Evolutionary conservation across 92 coral and sea anemone species (phyloP).

Genomic region (Isaurus tuberculatus): DNA sequence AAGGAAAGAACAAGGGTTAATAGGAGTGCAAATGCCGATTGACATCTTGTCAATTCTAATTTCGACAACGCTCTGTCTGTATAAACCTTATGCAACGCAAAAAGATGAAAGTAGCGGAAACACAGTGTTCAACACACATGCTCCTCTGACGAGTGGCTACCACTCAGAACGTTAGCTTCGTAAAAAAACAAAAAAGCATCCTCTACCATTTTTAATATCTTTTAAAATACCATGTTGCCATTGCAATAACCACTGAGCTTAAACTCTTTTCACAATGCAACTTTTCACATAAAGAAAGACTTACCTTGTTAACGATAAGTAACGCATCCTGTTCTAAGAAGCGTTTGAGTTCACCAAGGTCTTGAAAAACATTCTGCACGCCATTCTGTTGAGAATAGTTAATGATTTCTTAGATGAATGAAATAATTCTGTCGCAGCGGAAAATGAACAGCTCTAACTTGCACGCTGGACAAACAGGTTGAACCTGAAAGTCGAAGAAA

Average conservation of each 20-base stretch:
- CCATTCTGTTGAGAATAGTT: constrained; percentile 16
- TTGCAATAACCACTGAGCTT: too few relatives aligned
- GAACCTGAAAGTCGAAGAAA: neutral
- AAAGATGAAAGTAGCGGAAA: too few relatives aligned
- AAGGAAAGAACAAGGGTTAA: too few relatives aligned
- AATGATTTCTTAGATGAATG: neutral
- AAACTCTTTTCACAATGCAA: neutral
- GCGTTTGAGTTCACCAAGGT: constrained; percentile 1
- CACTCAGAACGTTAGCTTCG: too few relatives aligned
- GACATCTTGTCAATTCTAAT: too few relatives aligned
- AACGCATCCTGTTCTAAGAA: constrained; percentile 27
- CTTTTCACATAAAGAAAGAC: neutral
- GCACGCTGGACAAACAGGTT: neutral
- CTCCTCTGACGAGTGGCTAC: too few relatives aligned
- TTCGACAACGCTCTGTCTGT: too few relatives aligned
- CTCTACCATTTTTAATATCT: neutral
- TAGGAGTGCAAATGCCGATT: too few relatives aligned
- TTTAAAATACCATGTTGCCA: too few relatives aligned
- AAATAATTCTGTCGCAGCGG: neutral
- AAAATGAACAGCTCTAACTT: neutral
- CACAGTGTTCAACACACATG: too few relatives aligned
- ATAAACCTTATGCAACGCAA: too few relatives aligned
- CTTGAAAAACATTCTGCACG: neutral
- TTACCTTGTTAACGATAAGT: constrained; percentile 29
- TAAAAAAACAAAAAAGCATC: too few relatives aligned